Conservation (phyloP, 2,113 vertebrate species). For the Caloenas nicobarica region DNA sequence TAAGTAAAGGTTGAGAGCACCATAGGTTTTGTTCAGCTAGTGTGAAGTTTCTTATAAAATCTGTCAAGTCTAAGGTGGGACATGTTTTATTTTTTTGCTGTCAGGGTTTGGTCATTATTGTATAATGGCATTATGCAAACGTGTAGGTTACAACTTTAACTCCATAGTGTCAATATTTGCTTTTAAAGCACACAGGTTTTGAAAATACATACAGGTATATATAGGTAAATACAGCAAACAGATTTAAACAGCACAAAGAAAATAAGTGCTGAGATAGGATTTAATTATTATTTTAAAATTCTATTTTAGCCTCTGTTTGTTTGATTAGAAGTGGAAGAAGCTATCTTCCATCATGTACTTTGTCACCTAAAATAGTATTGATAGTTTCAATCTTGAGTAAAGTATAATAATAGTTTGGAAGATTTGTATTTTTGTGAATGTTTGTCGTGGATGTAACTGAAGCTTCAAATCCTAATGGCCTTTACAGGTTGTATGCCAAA, state of each 20-base stretch:
- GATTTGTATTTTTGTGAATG: not conserved
- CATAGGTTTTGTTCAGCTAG: not conserved
- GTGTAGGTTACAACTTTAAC: not conserved
- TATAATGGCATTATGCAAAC: not conserved
- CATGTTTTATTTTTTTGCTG: not conserved
- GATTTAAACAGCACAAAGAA: not conserved
- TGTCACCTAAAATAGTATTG: not conserved
- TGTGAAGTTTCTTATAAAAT: not conserved
- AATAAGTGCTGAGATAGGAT: not conserved
- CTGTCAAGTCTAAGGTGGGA: not conserved
- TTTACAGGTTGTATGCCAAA: constrained; percentile 69
- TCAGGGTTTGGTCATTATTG: not conserved
- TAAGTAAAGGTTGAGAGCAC: not conserved
- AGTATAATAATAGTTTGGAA: not conserved
- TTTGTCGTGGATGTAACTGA: not conserved
- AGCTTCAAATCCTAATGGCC: constrained; percentile 58
- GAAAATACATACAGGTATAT: not conserved
- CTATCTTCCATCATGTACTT: not conserved
- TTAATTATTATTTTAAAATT: not conserved
- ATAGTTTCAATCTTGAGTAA: not conserved
- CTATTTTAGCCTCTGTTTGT: not conserved
- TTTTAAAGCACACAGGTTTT: not conserved
- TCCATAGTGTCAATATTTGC: not conserved
- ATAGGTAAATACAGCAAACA: not conserved
- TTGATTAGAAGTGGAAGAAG: not conserved